Evolutionary conservation across 2,113 vertebrate genomes (phyloP), one percentile per base, ranked within the genome.

Genomic region (Engraulis encrasicolus): DNA sequence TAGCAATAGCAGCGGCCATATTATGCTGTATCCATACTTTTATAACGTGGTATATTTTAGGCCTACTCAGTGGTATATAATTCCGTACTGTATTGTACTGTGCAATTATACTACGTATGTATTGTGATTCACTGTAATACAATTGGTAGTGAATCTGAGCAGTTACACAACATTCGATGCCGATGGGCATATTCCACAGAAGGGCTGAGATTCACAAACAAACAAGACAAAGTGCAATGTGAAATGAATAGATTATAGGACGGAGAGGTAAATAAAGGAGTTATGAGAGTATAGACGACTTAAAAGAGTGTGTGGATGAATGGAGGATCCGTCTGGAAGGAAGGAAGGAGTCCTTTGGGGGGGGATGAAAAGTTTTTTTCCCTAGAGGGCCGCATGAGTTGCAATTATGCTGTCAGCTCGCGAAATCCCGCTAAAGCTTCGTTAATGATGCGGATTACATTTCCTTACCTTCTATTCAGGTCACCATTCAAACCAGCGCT

Each of bases 391-490:
- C 74, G 77, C 58, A 84, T 81, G 78, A 52, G 79, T 74, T 36
- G 54, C 58, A 40, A 78, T 81, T 81, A 78, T 80, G 78, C 81
- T 74, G 71, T 66, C 40, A 50, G 80, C 58, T 48, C 50, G 77
- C 34, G 66, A 88, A 85, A 89, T 88, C 79, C 85, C 34, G 84
- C 83, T 84, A 82, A 79, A 52, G 81, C 81, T 81, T 20, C 66
- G 31, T 81, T 85, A 83, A 86, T 83, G 83, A 87, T 50, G 79
- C 6, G 36, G 83, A 83, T 83, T 79, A 78, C 50, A 50, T 78
- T 87, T 80, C 38, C 78, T 80, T 38, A 15, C 66, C 18, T 77
- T 49, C 27, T n/a, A 15, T 74, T 34, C 83, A 17, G 66, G 9
- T 27, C 61, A 71, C 61, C 27, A 34, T 37, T 19, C 80, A 36